Base-by-base conservation (phyloP, 2,888 invertebrate genomes). In the Caenorhabditis sp. region DNA sequence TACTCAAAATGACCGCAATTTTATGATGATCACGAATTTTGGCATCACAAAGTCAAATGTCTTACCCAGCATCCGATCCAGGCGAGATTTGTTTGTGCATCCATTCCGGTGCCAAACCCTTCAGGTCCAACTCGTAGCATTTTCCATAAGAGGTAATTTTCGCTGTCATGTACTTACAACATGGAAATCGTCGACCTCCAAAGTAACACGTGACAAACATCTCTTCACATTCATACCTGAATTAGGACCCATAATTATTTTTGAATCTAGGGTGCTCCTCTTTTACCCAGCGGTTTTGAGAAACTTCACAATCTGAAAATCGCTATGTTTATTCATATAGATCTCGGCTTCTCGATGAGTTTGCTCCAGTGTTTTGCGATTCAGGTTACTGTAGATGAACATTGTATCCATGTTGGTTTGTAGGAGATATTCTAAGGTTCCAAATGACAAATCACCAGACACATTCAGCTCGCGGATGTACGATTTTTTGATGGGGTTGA, bases 131-230 rank as follows among this genome's bases (percentile, higher is more conserved):
- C 43, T 77, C 77, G 67, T 79, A 83, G 59, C 85, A 85, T 17
- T 78, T 80, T 12, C 85, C 85, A 54, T 85, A 81, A 23, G 82
- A 81, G 25, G 85, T 86, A 21, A 86, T 75, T n/a, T 78, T 75
- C 43, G 74, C 76, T 17, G 72, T 74, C 50, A 84, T 81, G 63
- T 78, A 82, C 56, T 81, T 75, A 63, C 85, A 84, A 52, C 85
- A 85, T 36, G 83, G 61, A n/a, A 77, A 71, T 59, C 77, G 65
- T 59, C 76, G 49, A 0, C 82, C 82, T 0, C 80, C 84, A 63
- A 85, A 84, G 25, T 80, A 74, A 60, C 85, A 85, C 2, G 73
- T 65, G 53, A 73, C 65, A 23, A 85, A 70, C 67, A 81, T 78
- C 21, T 85, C 83, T 10, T 68, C 60, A 68, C 85, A 85, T 26